Conservation (phyloP, 2,113 vertebrate species). For the Tetrao urogallus region DNA sequence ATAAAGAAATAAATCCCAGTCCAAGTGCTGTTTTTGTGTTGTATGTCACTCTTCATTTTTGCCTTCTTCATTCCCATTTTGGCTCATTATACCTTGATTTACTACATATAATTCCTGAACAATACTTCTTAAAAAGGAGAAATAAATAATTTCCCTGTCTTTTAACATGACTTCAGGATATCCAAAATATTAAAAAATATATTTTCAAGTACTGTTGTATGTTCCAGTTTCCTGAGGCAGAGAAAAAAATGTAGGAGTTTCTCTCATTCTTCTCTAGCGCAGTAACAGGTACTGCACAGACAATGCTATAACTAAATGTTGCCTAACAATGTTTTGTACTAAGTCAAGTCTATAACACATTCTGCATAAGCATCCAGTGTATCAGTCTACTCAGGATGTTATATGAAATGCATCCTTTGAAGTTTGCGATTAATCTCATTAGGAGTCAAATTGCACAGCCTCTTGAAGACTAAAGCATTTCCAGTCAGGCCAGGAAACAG, state of each 20-base stretch:
- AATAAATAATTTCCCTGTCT: background rate
- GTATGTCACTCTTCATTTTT: background rate
- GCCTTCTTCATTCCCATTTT: background rate
- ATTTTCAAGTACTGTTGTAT: background rate
- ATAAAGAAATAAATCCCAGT: background rate
- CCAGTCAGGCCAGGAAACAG: background rate
- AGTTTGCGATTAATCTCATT: background rate
- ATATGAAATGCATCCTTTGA: background rate
- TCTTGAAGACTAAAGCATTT: background rate
- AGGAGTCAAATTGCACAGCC: background rate
- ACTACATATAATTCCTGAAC: background rate
- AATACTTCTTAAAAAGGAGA: background rate
- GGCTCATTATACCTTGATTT: background rate
- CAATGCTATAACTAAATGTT: background rate
- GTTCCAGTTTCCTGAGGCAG: background rate
- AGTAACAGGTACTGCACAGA: background rate
- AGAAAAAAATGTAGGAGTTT: background rate
- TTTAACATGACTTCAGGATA: background rate
- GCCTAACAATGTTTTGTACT: background rate
- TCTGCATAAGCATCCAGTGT: background rate
- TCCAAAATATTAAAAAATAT: background rate
- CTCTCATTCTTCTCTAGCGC: background rate
- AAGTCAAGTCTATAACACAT: background rate
- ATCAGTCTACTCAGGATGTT: background rate
- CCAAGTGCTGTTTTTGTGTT: background rate